Percentiles rank a stretch among this genome's conserved stretches.
Conservation (phyloP, 2,888 invertebrate species). For the Synanthedon andrenaeformis region DNA sequence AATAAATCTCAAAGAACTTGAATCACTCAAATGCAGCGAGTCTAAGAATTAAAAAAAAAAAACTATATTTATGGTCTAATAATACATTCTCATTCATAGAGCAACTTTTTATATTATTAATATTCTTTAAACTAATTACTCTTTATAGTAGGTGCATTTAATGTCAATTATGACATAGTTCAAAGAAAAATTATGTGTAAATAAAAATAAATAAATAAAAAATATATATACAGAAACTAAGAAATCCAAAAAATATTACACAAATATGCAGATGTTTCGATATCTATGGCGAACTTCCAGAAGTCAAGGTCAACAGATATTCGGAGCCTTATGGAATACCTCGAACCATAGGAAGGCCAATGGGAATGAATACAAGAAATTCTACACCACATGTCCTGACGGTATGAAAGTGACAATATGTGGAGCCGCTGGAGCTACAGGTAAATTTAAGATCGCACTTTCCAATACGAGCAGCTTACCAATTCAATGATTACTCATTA, state of each 20-base stretch:
- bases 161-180: no score
- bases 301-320: neutral
- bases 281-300: neutral
- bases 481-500: no score
- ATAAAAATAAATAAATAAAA: neutral
- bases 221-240: neutral
- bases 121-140: no score
- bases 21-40: no score
- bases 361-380: neutral
- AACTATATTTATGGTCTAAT: no score
- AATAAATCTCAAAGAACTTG: no score
- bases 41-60: no score
- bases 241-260: neutral
- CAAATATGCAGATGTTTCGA: neutral
- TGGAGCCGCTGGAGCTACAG: slow-evolving; percentile 65
- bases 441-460: slow-evolving; percentile 17
- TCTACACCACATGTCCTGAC: slow-evolving; percentile 31
- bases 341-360: neutral
- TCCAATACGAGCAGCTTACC: no score
- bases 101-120: no score
- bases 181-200: neutral
- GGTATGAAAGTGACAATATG: slow-evolving; percentile 69
- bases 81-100: no score
- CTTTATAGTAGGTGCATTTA: no score
- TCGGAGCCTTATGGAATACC: neutral